These are phyloP conservation scores for Coelinius sp. DNA, from an alignment of 2,888 invertebrate genomes.

Conservation along the genomic window DNA sequence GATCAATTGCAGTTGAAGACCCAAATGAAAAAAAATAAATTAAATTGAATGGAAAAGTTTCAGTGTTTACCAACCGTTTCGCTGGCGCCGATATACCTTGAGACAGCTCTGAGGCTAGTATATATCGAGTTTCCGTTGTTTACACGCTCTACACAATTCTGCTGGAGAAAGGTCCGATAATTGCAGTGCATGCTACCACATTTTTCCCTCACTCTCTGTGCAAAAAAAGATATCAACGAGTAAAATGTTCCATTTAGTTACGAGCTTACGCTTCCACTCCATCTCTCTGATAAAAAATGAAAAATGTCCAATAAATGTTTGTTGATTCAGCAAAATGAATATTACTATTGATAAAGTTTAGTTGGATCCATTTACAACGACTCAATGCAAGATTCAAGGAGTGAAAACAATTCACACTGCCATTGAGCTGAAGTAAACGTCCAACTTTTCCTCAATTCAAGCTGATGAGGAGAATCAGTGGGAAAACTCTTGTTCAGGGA, in stretches of 20 bases:
- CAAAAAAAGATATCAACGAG: background rate
- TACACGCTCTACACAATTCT: conserved; percentile 22
- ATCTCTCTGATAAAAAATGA: background rate
- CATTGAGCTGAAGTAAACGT: conserved; percentile 44
- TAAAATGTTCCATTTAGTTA: conserved; percentile 23
- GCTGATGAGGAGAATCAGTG: conserved; percentile 30
- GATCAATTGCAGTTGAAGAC: background rate
- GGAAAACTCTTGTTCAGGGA: conserved; percentile 27
- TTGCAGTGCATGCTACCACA: conserved; percentile 9
- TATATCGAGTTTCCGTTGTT: conserved; percentile 14
- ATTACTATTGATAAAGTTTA: too few species aligned
- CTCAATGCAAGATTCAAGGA: conserved; percentile 40
- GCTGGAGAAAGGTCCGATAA: conserved; percentile 22
- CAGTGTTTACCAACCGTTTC: conserved; percentile 1
- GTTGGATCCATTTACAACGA: background rate
- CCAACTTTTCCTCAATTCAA: conserved; percentile 55
- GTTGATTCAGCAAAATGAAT: too few species aligned
- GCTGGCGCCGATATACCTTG: conserved; percentile 14
- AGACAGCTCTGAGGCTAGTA: conserved; percentile 19
- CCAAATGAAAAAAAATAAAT: background rate
- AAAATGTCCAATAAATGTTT: too few species aligned
- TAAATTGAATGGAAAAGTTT: conserved; percentile 2
- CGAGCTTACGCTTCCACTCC: conserved; percentile 19
- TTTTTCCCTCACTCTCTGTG: background rate
- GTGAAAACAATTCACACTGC: conserved; percentile 53